Base-by-base conservation (phyloP, 1,140 invertebrate species). In the Drosophila burlai region DNA sequence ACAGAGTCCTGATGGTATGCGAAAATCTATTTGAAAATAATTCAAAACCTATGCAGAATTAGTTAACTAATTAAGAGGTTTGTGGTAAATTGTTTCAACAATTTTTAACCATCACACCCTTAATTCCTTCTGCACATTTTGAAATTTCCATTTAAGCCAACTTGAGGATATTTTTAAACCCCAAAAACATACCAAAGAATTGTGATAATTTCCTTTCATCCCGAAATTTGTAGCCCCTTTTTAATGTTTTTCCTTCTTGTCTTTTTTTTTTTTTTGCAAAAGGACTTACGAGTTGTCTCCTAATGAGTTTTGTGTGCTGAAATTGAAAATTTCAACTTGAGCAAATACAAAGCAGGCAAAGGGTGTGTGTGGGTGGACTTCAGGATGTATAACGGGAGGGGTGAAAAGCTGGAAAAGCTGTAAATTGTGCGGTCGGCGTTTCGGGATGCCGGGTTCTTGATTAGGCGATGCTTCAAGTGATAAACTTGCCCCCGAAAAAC, bases 381-480 rank as follows among this genome's bases (percentile, higher is more conserved):
- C 59, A 40, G 45, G 65, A 55, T 40, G 38, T 55, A 24, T 9
- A 3, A 10, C 21, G 0, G 16, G 43, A 29, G 45, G 61, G 73
- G 63, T 58, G 67, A 83, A 83, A 77, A 83, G 77, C 84, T 78
- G 77, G 67, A 83, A 83, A 77, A 83, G 77, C 84, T 81, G 77
- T 81, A 87, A 87, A 87, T 83, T 87, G 77, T 87, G 84, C 84
- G 84, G 84, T 83, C 72, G 83, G 73, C 74, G 66, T 83, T 89
- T 81, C 82, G 84, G 83, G 72, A 78, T 78, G 72, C 54, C 24
- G 84, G 77, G 65, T 63, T 84, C 84, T 87, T 89, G 84, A 87
- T 87, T 87, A 87, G 84, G 84, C 85, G 77, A 84, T 83, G 81
- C 84, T 87, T 84, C 77, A 89, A 68, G 80, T 89, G 81, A 87